Percentiles rank a stretch among this genome's conserved stretches.
These are phyloP conservation scores for Poeciliopsis turneri DNA, from an alignment of 2,797 vertebrate genomes.

Conservation along the genomic window DNA sequence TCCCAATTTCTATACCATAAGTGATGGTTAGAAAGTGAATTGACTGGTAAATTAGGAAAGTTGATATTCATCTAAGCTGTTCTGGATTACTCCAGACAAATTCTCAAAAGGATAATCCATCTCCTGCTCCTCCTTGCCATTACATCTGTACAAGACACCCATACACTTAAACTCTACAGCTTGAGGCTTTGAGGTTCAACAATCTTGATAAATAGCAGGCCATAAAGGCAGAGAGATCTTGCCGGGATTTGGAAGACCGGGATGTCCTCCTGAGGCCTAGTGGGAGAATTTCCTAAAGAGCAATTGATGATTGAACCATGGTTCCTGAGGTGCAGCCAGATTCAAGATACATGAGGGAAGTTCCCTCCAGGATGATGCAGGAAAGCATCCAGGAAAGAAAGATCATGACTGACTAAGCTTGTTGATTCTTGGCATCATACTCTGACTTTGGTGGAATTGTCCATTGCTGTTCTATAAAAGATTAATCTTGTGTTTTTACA, in stretches of 20 bases:
- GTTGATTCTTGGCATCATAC: neutral
- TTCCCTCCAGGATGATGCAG: neutral
- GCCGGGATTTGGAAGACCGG: neutral
- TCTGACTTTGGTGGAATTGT: neutral
- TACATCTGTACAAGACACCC: neutral
- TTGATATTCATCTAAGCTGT: neutral
- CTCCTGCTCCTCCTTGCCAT: neutral
- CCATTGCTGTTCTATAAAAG: neutral
- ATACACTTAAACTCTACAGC: neutral
- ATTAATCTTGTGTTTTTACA: neutral
- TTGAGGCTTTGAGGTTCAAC: neutral
- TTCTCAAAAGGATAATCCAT: neutral
- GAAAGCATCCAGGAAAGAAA: neutral
- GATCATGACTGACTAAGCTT: no score
- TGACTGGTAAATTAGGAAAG: neutral
- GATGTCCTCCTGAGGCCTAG: neutral
- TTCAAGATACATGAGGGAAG: neutral
- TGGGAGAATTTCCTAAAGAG: neutral
- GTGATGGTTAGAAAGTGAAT: neutral
- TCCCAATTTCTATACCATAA: neutral
- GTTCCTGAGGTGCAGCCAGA: neutral
- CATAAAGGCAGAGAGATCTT: neutral
- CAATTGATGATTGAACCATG: neutral
- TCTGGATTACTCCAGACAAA: neutral
- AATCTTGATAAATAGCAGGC: neutral